Evolutionary conservation across 2,888 invertebrate genomes (phyloP).

Genomic region (Epinotia nisella): DNA sequence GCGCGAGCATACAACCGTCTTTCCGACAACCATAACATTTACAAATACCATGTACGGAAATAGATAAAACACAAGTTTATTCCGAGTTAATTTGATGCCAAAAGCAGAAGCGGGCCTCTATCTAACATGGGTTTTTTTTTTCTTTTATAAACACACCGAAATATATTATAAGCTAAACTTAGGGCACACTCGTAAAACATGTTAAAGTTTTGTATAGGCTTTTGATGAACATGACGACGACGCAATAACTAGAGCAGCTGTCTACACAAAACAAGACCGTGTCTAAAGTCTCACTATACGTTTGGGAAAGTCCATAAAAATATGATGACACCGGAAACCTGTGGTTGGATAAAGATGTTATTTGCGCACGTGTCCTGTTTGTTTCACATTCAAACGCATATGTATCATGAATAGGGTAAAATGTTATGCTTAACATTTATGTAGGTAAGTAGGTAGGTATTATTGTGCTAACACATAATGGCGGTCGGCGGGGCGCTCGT

Average conservation of each 20-base stretch:
- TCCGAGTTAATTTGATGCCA: neutral
- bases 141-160: neutral
- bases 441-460: neutral
- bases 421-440: neutral
- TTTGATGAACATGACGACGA: slow-evolving; percentile 5
- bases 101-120: neutral
- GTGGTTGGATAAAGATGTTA: slow-evolving; percentile 5
- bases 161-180: neutral
- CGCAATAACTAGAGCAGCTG: slow-evolving; percentile 20
- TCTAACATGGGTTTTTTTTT: neutral
- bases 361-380: slow-evolving; percentile 26
- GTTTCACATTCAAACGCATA: neutral
- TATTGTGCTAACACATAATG: neutral
- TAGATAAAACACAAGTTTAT: neutral
- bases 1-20: slow-evolving; percentile 48
- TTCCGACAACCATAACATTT: slow-evolving; percentile 8
- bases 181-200: neutral
- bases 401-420: neutral
- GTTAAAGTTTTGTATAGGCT: neutral
- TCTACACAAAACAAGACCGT: slow-evolving; percentile 30
- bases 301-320: slow-evolving; percentile 20
- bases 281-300: slow-evolving; percentile 7
- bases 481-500: too few species aligned
- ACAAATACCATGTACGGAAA: slow-evolving; percentile 49
- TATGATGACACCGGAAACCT: slow-evolving; percentile 20